Evolutionary conservation across 53 echinoderm and acorn worm species (phyloP).

Genomic region (Luidia sarsii): DNA sequence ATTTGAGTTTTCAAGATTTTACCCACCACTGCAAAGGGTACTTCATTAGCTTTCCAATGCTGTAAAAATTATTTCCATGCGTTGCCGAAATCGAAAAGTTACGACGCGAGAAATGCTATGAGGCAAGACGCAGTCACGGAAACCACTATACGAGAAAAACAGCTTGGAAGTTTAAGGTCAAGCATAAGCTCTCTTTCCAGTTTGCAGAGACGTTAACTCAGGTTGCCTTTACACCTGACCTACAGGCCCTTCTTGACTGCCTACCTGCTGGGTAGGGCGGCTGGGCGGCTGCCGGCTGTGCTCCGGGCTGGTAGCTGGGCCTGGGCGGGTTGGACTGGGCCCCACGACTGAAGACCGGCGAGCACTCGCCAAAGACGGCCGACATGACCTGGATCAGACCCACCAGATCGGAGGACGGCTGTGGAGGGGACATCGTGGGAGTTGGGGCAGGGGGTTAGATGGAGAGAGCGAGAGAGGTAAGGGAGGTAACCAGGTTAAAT

Average conservation of each 20-base stretch:
- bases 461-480: too few relatives aligned
- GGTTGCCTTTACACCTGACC: neutral
- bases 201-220: too few relatives aligned
- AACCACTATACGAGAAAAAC: neutral
- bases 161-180: neutral
- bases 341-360: constrained; percentile 77
- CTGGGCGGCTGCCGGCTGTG: constrained; percentile 33
- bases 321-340: constrained; percentile 40
- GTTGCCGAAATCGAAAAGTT: too few relatives aligned
- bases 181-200: neutral
- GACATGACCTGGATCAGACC: constrained; percentile 88
- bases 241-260: too few relatives aligned
- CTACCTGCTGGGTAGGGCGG: constrained; percentile 56
- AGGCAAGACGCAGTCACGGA: neutral
- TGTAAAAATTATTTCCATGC: too few relatives aligned
- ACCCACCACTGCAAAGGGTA: neutral
- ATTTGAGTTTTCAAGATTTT: too few relatives aligned
- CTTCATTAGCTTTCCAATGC: too few relatives aligned
- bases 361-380: constrained; percentile 82
- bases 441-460: too few relatives aligned
- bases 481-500: too few relatives aligned
- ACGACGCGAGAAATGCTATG: too few relatives aligned
- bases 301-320: constrained; percentile 50
- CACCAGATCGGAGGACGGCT: constrained; percentile 83
- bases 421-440: too few relatives aligned